Evolutionary conservation across 1,140 invertebrate species (phyloP), one percentile per base, ranked within the genome.

Genomic region (Colletes gigas): DNA sequence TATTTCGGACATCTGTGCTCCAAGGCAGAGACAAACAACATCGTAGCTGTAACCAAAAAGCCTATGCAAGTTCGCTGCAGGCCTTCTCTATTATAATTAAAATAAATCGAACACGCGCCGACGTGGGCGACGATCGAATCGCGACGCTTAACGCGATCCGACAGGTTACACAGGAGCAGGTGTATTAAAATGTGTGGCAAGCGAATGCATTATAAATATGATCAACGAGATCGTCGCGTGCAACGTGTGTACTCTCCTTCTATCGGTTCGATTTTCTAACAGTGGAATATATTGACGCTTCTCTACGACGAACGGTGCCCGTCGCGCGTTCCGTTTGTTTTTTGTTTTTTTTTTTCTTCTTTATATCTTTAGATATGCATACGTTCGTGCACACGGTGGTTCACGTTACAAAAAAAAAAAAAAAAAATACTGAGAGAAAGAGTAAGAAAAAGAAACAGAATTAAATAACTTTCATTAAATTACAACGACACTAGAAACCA

Each of bases 401-500:
- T 59, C 57, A 60, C 30, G 63, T 50, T 50, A 30, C 30, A 30
- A 30, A 12, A 50, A 10, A 52, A 30, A 30, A 12, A 50, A 10
- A 52, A 47, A 71, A 44, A 10, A 84, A 85, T 82, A 85, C 78
- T 85, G 72, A 68, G 19, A 59, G 44, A 75, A 44, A 60, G 12
- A 4, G 70, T 30, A 12, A 30, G n/a, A 44, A 4, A 71, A 4
- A 71, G 41, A 83, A 69, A 60, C 59, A 75, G n/a, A 84, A 84
- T 85, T 85, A 81, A 85, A 85, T 84, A 84, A 57, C 52, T 76
- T 84, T 83, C 60, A 72, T 79, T 81, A 81, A 84, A 77, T 85
- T 84, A 85, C 30, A 85, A 81, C 78, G 17, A 85, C 54, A 66
- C 78, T 78, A 76, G 63, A 75, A 79, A 68, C 62, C 67, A 82